Conservation (phyloP, 2,113 vertebrate species). For the Leptodactylus fuscus region DNA sequence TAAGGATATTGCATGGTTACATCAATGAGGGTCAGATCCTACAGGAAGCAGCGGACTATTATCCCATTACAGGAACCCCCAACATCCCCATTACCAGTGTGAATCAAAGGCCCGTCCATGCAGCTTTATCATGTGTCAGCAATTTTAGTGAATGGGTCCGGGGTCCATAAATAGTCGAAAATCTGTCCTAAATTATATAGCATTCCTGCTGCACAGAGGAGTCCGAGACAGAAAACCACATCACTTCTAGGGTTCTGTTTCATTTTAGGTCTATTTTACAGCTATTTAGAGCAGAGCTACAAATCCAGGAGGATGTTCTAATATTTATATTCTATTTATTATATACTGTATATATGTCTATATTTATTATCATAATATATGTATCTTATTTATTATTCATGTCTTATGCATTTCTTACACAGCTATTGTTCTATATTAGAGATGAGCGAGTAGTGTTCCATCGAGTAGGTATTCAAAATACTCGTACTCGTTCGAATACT, state of each 20-base stretch:
- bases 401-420: no score
- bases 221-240: not conserved
- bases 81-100: not conserved
- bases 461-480: no score
- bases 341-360: no score
- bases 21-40: not conserved
- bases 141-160: not conserved
- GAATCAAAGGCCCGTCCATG: slow-evolving; percentile 3
- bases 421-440: no score
- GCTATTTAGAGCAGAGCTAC: not conserved
- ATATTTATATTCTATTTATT: no score
- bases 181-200: not conserved
- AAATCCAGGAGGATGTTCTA: not conserved
- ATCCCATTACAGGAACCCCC: slow-evolving; percentile 17
- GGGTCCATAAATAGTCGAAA: not conserved
- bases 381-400: no score
- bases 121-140: slow-evolving; percentile 16
- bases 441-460: no score
- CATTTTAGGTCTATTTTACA: not conserved
- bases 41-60: not conserved
- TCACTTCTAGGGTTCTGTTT: not conserved
- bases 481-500: no score
- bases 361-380: no score
- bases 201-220: not conserved
- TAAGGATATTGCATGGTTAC: not conserved